Evolutionary conservation across 2,888 invertebrate genomes (phyloP), one percentile per base, ranked within the genome.

Genomic region (Ormyrus nitidulus): DNA sequence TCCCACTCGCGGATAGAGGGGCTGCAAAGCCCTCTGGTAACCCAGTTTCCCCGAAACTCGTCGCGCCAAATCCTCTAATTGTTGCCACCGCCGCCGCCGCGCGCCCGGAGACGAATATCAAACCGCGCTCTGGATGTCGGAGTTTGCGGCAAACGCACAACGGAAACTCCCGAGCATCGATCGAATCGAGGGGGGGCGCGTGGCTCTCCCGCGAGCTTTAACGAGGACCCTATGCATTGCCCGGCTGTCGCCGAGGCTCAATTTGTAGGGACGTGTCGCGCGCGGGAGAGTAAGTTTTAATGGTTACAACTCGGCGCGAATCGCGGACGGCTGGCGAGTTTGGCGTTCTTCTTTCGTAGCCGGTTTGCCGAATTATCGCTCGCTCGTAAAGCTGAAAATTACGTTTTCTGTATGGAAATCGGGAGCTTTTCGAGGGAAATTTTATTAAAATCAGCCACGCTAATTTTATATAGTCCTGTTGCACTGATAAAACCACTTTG

Each of bases 151-250:
- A 46, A 44, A 56, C 44, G 49, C 61, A n/a, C 34, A 19, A 5
- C 6, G 10, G 71, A 34, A 71, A 71, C 59, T 49, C 48, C n/a
- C 11, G 58, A 51, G 49, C 51, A n/a, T n/a, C 53, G 51, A n/a
- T 8, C 34, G 34, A 34, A 34, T 34, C 34, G 48, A 51, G 2
- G 51, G 68, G 46, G 48, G 8, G 11, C 19, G 48, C 49, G 46
- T 48, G n/a, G 10, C 44, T 58, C 8, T n/a, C n/a, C 2, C 61
- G n/a, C 44, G 6, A 7, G 49, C n/a, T 48, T 65, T 53, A 65
- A 71, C 49, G 72, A 77, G 59, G 73, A 68, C 48, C 48, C 71
- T 62, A 71, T 53, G 71, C 54, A 54, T 13, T 1, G 10, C 46
- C 9, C 19, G 53, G 9, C 6, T 11, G 65, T 66, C 54, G 11